These are phyloP conservation scores for Catocala fraxini DNA, from an alignment of 2,888 invertebrate genomes.

Conservation along the genomic window DNA sequence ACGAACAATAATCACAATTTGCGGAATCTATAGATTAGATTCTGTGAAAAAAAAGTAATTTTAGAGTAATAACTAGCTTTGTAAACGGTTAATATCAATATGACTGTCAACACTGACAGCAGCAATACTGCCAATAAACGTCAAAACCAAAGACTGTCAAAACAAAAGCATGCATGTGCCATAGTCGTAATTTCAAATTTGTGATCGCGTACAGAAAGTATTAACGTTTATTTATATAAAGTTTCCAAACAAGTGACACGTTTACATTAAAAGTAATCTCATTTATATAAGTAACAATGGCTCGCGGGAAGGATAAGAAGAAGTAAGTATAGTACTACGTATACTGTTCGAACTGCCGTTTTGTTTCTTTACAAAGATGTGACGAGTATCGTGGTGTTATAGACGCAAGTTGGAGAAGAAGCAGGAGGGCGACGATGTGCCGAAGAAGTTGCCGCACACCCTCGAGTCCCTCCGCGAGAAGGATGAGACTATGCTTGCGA, in stretches of 20 bases:
- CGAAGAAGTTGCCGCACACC: conserved; percentile 92
- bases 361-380: conserved; percentile 28
- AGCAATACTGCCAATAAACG: too few relatives aligned
- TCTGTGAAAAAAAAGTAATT: too few relatives aligned
- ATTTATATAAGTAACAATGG: conserved; percentile 62
- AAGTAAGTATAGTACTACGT: conserved; percentile 81
- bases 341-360: conserved; percentile 45
- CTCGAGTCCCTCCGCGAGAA: conserved; percentile 96
- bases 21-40: too few relatives aligned
- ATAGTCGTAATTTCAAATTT: too few relatives aligned
- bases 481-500: conserved; percentile 95
- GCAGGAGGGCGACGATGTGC: conserved; percentile 82
- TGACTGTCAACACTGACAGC: too few relatives aligned
- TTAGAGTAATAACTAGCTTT: too few relatives aligned
- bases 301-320: conserved; percentile 83
- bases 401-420: conserved; percentile 83
- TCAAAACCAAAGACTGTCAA: too few relatives aligned
- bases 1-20: too few relatives aligned
- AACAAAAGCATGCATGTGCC: too few relatives aligned
- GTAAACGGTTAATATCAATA: too few relatives aligned
- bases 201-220: too few relatives aligned
- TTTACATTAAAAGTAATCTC: neutral
- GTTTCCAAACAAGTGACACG: neutral
- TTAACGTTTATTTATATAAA: too few relatives aligned
- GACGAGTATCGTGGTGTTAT: conserved; percentile 39